Evolutionary conservation across 2,113 vertebrate species (phyloP).

Genomic region (Rostratula benghalensis): DNA sequence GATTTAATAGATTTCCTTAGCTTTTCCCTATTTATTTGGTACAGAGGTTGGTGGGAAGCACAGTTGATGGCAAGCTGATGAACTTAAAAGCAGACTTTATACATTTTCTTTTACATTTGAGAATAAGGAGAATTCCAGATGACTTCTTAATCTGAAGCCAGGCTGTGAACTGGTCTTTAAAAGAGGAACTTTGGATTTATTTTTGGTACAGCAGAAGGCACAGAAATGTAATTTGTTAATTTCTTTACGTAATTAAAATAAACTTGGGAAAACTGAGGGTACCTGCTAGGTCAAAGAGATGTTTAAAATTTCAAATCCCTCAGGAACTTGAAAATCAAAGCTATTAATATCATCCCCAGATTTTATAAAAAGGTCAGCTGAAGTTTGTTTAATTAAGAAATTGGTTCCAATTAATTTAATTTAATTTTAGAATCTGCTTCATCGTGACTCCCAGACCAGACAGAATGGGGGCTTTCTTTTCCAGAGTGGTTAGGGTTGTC

Average conservation of each 20-base stretch:
- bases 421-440: constrained; percentile 11
- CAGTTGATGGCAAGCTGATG: not conserved
- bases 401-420: constrained; percentile 47
- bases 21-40: not conserved
- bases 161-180: not conserved
- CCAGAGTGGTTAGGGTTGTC: not conserved
- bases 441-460: not conserved
- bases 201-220: not conserved
- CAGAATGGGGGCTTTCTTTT: not conserved
- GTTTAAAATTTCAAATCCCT: constrained; percentile 2
- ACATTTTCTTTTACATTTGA: not conserved
- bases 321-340: not conserved
- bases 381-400: constrained; percentile 46
- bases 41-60: not conserved
- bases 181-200: not conserved
- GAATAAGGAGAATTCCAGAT: not conserved
- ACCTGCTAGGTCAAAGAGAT: not conserved
- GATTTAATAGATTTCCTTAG: not conserved
- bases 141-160: not conserved
- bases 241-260: not conserved
- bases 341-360: not conserved
- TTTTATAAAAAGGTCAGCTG: constrained; percentile 18
- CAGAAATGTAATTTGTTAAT: not conserved
- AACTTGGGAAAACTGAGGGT: not conserved
- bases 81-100: not conserved